Base-by-base conservation (phyloP, 2,113 vertebrate species). In the Ochotona princeps region DNA sequence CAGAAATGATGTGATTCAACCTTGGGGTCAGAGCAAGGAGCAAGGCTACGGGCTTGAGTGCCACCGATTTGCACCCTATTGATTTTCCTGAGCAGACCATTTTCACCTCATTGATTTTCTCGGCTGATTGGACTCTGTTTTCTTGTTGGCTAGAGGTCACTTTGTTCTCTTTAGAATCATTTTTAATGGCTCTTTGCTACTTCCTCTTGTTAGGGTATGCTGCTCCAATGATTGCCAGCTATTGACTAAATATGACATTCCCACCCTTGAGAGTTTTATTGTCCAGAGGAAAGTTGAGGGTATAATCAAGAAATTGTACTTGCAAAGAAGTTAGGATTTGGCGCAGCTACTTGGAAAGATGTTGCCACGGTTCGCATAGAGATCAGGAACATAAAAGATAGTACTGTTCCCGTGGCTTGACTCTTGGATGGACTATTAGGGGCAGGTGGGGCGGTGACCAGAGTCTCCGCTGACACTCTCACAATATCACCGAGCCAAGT, bases 101-200 rank as follows among this genome's bases (percentile, higher is more conserved):
- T 97, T 95, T 96, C 84, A 92, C 91, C 66, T n/a, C 69, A 94
- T 91, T 0, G 89, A 96, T 96, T 93, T 96, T 93, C 91, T 94
- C 1, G 0, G 89, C 89, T 95, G 90, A 96, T 93, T 94, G 76
- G 81, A 25, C 81, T 89, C n/a, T 86, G 79, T 93, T 96, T 96
- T 95, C 92, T 81, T 83, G 89, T 82, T 94, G 87, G 91, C 63
- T 93, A 89, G 94, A 95, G 93, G 92, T 92, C 92, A 92, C 25
- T 74, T 81, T 85, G 80, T 78, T 90, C 89, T 28, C 25, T 92
- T 94, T 87, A 89, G 92, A 87, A 92, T 94, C 67, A 80, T 85
- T 91, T 96, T 94, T 90, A 44, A 57, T 57, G 83, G 73, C 78
- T 63, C 87, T 69, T 87, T 94, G 67, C 73, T 82, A 67, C 89